Conservation (phyloP, 2,113 vertebrate species). For the Chauna torquata region DNA sequence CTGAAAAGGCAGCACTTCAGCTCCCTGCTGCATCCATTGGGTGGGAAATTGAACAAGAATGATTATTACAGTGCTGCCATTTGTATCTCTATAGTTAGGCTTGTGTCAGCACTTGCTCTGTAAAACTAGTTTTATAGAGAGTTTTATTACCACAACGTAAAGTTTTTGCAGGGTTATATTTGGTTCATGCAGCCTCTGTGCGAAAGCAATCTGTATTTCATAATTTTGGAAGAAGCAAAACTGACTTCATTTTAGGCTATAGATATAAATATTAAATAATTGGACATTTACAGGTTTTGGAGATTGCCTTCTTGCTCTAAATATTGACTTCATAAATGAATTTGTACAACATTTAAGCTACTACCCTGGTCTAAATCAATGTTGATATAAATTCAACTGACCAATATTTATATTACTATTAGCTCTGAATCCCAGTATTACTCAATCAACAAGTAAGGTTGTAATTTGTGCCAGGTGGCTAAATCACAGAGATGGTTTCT, state of each 20-base stretch:
- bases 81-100: neutral
- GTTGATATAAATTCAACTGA: neutral
- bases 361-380: neutral
- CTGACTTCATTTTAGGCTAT: neutral
- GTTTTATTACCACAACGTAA: neutral
- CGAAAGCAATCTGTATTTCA: neutral
- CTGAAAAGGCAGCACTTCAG: neutral
- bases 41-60: neutral
- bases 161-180: neutral
- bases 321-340: neutral
- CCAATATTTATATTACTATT: neutral
- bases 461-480: neutral
- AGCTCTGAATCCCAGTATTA: neutral
- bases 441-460: neutral
- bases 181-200: neutral
- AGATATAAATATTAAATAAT: conserved; percentile 10
- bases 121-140: neutral
- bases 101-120: neutral
- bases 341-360: neutral
- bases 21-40: neutral
- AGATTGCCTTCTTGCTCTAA: neutral
- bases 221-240: neutral
- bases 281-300: neutral
- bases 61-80: neutral
- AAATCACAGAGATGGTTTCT: neutral